Conservation (phyloP, 2,113 vertebrate genomes). For the Tringa solitaria region DNA sequence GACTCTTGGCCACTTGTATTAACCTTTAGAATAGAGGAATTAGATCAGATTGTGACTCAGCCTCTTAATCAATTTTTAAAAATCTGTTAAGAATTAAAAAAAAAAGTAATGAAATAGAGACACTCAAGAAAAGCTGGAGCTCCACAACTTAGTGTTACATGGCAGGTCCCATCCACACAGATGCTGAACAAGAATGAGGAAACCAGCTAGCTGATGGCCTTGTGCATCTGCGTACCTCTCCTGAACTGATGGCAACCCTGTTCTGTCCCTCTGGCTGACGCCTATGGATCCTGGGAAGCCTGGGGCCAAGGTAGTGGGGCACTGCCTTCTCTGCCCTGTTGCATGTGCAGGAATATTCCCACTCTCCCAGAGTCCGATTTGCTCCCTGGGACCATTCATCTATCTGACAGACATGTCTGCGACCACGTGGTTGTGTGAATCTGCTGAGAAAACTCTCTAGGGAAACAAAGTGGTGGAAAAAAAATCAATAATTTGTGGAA, state of each 20-base stretch:
- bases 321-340: background rate
- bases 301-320: background rate
- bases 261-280: background rate
- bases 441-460: background rate
- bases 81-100: background rate
- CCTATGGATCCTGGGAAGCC: background rate
- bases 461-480: background rate
- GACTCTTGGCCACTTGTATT: background rate
- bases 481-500: background rate
- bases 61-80: background rate
- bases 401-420: background rate
- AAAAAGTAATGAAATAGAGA: background rate
- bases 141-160: background rate
- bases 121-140: background rate
- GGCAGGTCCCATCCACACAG: background rate
- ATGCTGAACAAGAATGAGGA: background rate
- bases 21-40: background rate
- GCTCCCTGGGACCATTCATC: background rate
- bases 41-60: background rate
- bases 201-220: background rate
- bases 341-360: background rate
- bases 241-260: background rate
- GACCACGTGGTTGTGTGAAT: background rate
- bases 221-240: accelerated
- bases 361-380: background rate